A percentile compares a stretch with the other conserved stretches of the same genome.
Evolutionary conservation across 37 sponge, comb jelly and placozoan genomes (phyloP).

Genomic region (Petrosia ficiformis): DNA sequence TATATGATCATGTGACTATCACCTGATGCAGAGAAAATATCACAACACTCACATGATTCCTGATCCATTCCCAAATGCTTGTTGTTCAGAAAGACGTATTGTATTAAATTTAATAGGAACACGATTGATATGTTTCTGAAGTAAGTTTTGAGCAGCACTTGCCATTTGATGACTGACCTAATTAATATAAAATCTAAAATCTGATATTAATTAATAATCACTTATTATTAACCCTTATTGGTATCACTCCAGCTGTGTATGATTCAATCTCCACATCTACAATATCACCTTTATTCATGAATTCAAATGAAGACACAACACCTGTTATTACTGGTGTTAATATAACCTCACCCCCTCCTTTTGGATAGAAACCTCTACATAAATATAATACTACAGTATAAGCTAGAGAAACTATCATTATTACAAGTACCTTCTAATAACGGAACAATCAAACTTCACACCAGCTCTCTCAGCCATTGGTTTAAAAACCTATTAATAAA

Average conservation of each 20-base stretch:
- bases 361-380: conserved; percentile 89
- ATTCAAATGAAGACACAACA: conserved; percentile 41
- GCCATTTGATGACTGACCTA: conserved; percentile 34
- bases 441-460: conserved; percentile 44
- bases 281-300: conserved; percentile 62
- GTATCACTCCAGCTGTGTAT: conserved; percentile 57
- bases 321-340: conserved; percentile 33
- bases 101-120: conserved; percentile 1
- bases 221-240: conserved; percentile 37
- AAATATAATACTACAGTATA: neutral
- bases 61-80: conserved; percentile 70
- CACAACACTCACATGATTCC: conserved; percentile 69
- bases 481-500: conserved; percentile 51
- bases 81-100: conserved; percentile 6
- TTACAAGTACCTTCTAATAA: conserved; percentile 34
- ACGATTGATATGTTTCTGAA: neutral
- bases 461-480: conserved; percentile 65
- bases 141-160: conserved; percentile 16
- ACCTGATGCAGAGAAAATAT: neutral
- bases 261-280: conserved; percentile 32
- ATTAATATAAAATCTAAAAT: neutral
- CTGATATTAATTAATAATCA: conserved; percentile 3
- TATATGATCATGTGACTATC: conserved; percentile 7
- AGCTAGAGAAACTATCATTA: neutral
- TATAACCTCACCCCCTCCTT: conserved; percentile 85